Conservation (phyloP, 2,888 invertebrate species). For the Monopis laevigella region DNA sequence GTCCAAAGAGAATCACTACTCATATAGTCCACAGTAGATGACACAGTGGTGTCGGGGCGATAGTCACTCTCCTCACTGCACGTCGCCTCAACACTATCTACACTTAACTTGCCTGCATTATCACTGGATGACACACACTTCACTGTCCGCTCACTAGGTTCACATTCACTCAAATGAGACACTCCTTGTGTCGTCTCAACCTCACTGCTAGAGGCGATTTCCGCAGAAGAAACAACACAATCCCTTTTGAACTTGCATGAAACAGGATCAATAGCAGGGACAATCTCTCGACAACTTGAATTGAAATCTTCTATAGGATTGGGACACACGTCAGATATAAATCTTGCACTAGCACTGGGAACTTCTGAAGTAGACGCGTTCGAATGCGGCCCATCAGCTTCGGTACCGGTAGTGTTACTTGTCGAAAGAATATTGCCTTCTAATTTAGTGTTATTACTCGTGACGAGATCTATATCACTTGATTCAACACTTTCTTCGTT, state of each 20-base stretch:
- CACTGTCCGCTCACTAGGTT: conserved; percentile 44
- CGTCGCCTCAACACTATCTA: conserved; percentile 58
- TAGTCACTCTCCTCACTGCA: conserved; percentile 37
- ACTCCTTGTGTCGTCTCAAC: conserved; percentile 23
- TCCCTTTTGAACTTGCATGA: conserved; percentile 18
- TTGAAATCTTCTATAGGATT: conserved; percentile 8
- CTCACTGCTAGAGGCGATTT: conserved; percentile 44
- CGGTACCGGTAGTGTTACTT: background rate
- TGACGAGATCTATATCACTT: too few species aligned
- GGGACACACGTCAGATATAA: background rate
- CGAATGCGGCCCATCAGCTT: background rate
- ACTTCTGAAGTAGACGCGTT: background rate
- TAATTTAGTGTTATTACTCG: too few species aligned
- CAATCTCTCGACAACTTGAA: conserved; percentile 25
- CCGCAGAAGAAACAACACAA: conserved; percentile 20
- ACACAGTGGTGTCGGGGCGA: conserved; percentile 55
- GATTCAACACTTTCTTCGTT: too few species aligned
- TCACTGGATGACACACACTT: conserved; percentile 57
- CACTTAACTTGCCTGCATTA: conserved; percentile 47
- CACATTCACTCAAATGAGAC: conserved; percentile 33
- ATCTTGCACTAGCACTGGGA: background rate
- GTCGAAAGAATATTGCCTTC: too few species aligned
- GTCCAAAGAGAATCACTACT: conserved; percentile 29
- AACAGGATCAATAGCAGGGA: conserved; percentile 23
- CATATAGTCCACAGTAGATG: conserved; percentile 53